A percentile compares a stretch with the other conserved stretches of the same genome.
Evolutionary conservation across 2,888 invertebrate genomes (phyloP).

Genomic region (Tenthredo livida): DNA sequence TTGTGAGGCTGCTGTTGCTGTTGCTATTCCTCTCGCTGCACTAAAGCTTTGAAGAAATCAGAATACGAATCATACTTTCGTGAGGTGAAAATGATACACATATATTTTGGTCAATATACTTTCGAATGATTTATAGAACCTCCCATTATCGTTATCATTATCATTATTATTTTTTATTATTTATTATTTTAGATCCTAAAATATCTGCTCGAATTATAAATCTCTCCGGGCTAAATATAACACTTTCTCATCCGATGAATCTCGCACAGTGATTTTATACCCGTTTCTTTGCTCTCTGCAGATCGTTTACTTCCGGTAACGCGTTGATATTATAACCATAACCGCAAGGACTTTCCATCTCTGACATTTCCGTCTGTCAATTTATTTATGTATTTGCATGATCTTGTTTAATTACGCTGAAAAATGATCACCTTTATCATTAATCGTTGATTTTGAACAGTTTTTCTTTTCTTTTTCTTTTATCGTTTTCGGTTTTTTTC

Average conservation of each 20-base stretch:
- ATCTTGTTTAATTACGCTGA: background rate
- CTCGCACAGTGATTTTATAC: background rate
- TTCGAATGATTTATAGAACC: background rate
- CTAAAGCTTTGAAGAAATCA: background rate
- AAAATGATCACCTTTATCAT: background rate
- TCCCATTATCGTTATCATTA: background rate
- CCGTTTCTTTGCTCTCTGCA: background rate
- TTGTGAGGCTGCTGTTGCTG: background rate
- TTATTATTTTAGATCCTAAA: background rate
- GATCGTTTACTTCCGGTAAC: background rate
- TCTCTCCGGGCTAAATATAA: background rate
- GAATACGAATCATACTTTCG: background rate
- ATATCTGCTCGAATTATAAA: background rate
- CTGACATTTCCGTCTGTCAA: background rate
- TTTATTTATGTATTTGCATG: too few relatives aligned
- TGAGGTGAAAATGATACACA: background rate
- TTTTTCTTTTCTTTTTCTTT: background rate
- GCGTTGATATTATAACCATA: constrained; percentile 1
- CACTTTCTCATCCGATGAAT: background rate
- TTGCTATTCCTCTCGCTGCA: background rate
- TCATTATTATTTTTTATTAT: background rate
- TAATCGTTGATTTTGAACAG: background rate
- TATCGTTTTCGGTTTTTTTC: too few relatives aligned
- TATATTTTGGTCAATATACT: background rate
- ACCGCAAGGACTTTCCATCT: constrained; percentile 3